Evolutionary conservation across 1,140 invertebrate species (phyloP).

Genomic region (Belonocnema kinseyi): DNA sequence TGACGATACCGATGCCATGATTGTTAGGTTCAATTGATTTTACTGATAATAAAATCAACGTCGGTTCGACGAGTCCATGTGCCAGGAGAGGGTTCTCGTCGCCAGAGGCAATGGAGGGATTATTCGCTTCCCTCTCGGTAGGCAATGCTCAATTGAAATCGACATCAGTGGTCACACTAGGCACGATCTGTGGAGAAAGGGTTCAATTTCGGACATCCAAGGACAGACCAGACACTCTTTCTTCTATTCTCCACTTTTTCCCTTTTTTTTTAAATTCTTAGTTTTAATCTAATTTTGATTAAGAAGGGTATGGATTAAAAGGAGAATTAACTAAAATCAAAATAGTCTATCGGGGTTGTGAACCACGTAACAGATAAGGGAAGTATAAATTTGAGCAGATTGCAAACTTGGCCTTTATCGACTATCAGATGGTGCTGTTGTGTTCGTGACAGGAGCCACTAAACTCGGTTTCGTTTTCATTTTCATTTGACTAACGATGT

Average conservation of each 20-base stretch:
- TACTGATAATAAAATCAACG: slow-evolving; percentile 60
- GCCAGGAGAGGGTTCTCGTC: slow-evolving; percentile 26
- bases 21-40: slow-evolving; percentile 56
- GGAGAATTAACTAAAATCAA: neutral
- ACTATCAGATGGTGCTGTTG: neutral
- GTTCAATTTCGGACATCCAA: slow-evolving; percentile 31
- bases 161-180: slow-evolving; percentile 57
- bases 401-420: slow-evolving; percentile 11
- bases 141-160: slow-evolving; percentile 66
- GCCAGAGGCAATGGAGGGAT: slow-evolving; percentile 45
- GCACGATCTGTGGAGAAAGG: slow-evolving; percentile 49
- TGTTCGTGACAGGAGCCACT: slow-evolving; percentile 16
- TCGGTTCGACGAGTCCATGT: slow-evolving; percentile 34
- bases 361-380: neutral
- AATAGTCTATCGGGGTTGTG: neutral
- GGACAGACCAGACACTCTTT: neutral
- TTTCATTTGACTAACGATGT: slow-evolving; percentile 23
- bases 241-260: no score
- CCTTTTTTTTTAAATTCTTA: no score
- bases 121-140: slow-evolving; percentile 60
- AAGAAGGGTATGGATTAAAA: neutral
- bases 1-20: neutral
- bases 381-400: neutral
- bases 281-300: no score
- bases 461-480: slow-evolving; percentile 26